Conservation (phyloP, 2,113 vertebrate genomes). For the Orthonyx spaldingii region DNA sequence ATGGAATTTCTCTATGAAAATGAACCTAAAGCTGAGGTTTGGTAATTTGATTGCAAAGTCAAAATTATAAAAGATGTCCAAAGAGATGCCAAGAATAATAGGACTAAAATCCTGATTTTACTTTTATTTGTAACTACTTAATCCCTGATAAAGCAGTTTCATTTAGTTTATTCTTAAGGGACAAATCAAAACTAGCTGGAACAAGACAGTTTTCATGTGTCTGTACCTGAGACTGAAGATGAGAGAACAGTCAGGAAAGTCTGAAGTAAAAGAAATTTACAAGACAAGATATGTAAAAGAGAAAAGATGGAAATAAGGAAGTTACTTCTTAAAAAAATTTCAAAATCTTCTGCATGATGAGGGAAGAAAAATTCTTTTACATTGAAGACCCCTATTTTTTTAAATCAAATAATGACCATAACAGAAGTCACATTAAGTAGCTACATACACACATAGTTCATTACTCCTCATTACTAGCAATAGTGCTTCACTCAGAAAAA, state of each 20-base stretch:
- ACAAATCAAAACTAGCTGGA: neutral
- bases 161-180: neutral
- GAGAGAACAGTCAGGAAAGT: neutral
- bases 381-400: neutral
- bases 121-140: neutral
- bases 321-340: neutral
- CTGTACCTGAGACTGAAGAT: neutral
- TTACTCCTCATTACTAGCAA: neutral
- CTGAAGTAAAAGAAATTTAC: neutral
- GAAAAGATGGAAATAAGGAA: neutral
- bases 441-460: neutral
- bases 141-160: neutral
- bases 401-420: neutral
- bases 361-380: neutral
- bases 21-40: accelerated
- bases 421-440: neutral
- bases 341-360: neutral
- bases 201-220: neutral
- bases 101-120: neutral
- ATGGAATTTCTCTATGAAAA: neutral
- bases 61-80: neutral
- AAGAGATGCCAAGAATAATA: neutral
- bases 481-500: neutral
- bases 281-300: neutral
- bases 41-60: neutral